These are phyloP conservation scores for Panagrolaimus sp. DNA, from an alignment of 1,140 invertebrate genomes.

Conservation along the genomic window DNA sequence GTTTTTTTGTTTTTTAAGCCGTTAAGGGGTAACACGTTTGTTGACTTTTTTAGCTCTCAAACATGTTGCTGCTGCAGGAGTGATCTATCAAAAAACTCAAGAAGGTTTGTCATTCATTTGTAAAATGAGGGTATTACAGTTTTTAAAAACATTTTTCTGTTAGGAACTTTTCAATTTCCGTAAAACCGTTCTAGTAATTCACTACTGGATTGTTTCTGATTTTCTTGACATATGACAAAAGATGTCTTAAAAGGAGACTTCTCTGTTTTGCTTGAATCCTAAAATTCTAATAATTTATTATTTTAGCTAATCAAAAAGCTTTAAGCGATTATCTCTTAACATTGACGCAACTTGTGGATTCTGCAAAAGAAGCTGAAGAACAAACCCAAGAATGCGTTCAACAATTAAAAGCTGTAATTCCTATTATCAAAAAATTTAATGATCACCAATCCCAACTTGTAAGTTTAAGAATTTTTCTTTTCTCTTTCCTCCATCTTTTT, in stretches of 20 bases:
- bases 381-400: neutral
- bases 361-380: neutral
- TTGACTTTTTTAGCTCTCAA: neutral
- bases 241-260: no score
- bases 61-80: neutral
- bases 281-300: neutral
- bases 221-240: no score
- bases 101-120: neutral
- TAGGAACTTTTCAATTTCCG: no score
- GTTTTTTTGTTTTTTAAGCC: neutral
- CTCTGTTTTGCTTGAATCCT: no score
- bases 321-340: neutral
- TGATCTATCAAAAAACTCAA: neutral
- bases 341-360: neutral
- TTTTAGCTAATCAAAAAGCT: slow-evolving; percentile 8
- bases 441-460: neutral
- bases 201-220: no score
- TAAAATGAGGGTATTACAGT: no score
- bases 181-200: no score
- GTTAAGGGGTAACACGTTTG: no score
- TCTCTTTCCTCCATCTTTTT: neutral
- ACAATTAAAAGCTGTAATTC: neutral
- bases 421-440: neutral
- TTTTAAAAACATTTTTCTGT: no score
- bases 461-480: neutral